Evolutionary conservation across 2,113 vertebrate genomes (phyloP), one percentile per base, ranked within the genome.

Genomic region (Heterochromis multidens): DNA sequence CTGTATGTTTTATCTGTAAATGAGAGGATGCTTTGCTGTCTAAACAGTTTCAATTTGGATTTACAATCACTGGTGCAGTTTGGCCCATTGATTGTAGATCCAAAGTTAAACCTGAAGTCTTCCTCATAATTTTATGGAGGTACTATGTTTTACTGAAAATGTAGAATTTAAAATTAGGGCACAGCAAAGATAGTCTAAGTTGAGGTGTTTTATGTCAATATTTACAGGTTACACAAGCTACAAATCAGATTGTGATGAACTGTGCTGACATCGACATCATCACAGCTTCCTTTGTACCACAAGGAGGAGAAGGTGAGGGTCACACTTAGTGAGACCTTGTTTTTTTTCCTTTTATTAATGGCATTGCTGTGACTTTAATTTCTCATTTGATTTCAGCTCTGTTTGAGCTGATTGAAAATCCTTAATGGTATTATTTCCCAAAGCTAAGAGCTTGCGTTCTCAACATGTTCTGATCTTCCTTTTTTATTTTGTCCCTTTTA

Each of bases 171-270:
- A 67, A 72, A 10, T 29, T 19, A 7, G 21, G 16, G 9, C 31
- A 21, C 25, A 16, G 10, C 13, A 25, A 33, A 70, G 65, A 17
- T 77, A 58, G 37, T 67, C 11, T 72, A 59, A 65, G 7, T 56
- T 13, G 21, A 80, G 25, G 12, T 33, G 83, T 88, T 67, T 79
- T 78, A 37, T 86, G 79, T 91, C 90, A 57, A 88, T 90, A 9
- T 88, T 95, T 95, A 1, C 96, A 99, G 99, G 99, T 99, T 87
- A 97, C 96, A 90, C 97, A 98, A 92, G 96, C 97, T 29, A 99
- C 99, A 82, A 99, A 98, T 96, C 98, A 99, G 91, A 99, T 99
- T 90, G 98, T 99, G 96, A 99, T 99, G 98, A 99, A 99, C 96
- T 99, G 99, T 82, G 99, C 99, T 29, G 99, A 99, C 95, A 99